Conservation (phyloP, 2,888 invertebrate species). For the Auanema sp. region DNA sequence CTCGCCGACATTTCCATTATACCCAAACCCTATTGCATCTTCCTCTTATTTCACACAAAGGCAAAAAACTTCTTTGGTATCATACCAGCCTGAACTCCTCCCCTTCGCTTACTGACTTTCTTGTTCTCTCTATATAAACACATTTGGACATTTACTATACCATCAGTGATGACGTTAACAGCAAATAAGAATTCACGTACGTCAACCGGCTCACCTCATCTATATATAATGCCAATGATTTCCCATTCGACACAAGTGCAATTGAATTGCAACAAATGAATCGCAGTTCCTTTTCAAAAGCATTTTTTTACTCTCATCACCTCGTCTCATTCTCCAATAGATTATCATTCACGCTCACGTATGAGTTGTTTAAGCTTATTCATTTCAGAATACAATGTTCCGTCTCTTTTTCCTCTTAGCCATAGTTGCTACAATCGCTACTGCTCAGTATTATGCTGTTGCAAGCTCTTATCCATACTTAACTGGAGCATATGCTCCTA, state of each 20-base stretch:
- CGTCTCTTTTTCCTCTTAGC: neutral
- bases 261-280: no score
- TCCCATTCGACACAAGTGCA: no score
- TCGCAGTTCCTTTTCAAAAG: neutral
- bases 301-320: neutral
- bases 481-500: constrained; percentile 22
- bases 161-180: no score
- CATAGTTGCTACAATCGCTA: neutral
- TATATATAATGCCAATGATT: no score
- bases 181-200: no score
- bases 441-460: constrained; percentile 21
- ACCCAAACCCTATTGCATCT: no score
- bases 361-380: neutral
- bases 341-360: neutral
- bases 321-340: neutral
- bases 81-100: neutral
- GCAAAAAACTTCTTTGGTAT: neutral
- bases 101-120: no score
- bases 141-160: no score
- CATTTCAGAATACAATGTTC: neutral
- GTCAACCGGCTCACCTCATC: no score
- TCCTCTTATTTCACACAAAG: neutral
- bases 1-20: no score
- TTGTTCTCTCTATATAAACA: no score
- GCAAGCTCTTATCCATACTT: constrained; percentile 22